Evolutionary conservation across 1,140 invertebrate species (phyloP), one percentile per base, ranked within the genome.

Genomic region (Meloidogyne chitwoodi): DNA sequence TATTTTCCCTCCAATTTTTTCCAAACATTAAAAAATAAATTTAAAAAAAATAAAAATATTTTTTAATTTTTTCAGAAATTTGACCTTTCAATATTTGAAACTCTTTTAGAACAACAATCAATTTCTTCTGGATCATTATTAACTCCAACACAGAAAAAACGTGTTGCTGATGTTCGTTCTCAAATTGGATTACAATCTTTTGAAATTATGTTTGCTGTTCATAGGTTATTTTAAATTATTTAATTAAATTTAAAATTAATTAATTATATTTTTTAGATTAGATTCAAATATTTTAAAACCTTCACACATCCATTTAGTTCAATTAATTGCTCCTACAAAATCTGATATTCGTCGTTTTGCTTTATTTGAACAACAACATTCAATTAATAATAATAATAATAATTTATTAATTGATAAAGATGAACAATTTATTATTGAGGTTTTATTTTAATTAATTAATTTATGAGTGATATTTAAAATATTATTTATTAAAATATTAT

Each of bases 361-460:
- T 22, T 31, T 78, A 10, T 82, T 67, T 68, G 80, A 80, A 67
- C 61, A 68, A 22, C 48, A 56, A 8, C 6, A 56, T 56, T 38
- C 34, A 29, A 81, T 81, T 63, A 63, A 34, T 19, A 10, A 27
- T n/a, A 27, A 44, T 24, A 26, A 31, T 31, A 8, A 8, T 0
- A 56, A 56, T 56, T 8, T n/a, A n/a, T n/a, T 56, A n/a, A 34
- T 80, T 61, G 64, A 48, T 72, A 66, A 80, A 34, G 79, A 81
- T 41, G 79, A 80, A 63, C 79, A 81, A 67, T 80, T 80, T 81
- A 66, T 80, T 27, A 22, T 80, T 24, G 81, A 79, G 27, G 75
- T 11, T 41, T 38, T 6, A 8, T 8, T 38, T 38, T 6, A 38
- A 8, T 38, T 38, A 38, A 38, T 38, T 38, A 38, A 38, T 38